phyloP scores from a whole-genome alignment of 2,888 invertebrate genomes.

The Unio delphinus region DNA sequence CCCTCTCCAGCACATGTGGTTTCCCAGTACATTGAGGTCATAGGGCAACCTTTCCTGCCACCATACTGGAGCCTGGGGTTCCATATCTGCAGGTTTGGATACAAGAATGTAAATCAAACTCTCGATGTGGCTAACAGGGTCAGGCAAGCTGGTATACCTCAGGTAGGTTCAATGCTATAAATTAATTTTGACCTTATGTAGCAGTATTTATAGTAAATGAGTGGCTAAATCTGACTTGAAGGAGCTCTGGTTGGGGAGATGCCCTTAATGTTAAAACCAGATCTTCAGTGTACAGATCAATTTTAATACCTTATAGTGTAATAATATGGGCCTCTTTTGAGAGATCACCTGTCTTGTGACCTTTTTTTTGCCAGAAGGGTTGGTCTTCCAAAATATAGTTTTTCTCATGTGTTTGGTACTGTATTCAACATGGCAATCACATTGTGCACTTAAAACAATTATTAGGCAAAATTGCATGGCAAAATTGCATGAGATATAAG shows the following conservation, averaged over 20 bases:
- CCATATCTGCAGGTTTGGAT: constrained; percentile 82
- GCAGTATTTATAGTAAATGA: neutral
- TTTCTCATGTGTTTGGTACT: too few species aligned
- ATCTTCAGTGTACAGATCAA: too few species aligned
- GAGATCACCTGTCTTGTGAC: too few species aligned
- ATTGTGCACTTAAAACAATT: too few species aligned
- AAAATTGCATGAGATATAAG: too few species aligned
- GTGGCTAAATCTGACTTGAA: neutral
- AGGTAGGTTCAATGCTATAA: constrained; percentile 23
- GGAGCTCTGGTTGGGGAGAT: neutral
- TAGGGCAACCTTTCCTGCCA: constrained; percentile 58
- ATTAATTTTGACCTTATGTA: neutral
- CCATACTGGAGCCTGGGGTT: constrained; percentile 86
- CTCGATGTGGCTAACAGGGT: constrained; percentile 44
- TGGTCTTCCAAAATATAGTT: too few species aligned
- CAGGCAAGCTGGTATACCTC: constrained; percentile 47
- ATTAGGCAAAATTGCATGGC: too few species aligned
- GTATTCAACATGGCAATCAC: too few species aligned
- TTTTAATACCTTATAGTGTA: too few species aligned
- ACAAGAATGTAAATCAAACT: constrained; percentile 47
- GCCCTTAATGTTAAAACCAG: neutral
- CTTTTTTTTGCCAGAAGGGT: too few species aligned
- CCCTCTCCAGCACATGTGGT: constrained; percentile 78
- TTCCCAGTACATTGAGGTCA: constrained; percentile 53
- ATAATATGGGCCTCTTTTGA: too few species aligned